phyloP scores from a whole-genome alignment of 2,888 invertebrate genomes.

The Ptilodon capucinus region DNA sequence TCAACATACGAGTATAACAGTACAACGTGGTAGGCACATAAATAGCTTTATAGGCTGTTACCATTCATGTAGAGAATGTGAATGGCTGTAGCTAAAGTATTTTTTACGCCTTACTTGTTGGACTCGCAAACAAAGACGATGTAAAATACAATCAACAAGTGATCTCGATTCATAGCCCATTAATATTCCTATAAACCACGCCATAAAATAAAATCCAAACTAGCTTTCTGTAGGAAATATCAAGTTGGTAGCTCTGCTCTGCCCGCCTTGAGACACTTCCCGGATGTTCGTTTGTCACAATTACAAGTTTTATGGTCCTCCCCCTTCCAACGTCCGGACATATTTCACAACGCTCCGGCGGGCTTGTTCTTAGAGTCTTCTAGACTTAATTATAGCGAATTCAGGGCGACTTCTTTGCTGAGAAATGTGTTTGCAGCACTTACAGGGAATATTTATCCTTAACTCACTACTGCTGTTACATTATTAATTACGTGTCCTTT shows the following conservation, averaged over 20 bases:
- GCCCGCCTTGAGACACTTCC: not conserved
- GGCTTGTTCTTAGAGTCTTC: not conserved
- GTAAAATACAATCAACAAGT: not conserved
- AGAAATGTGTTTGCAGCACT: not conserved
- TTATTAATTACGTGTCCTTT: too few species aligned
- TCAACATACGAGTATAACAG: too few species aligned
- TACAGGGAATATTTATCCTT: not conserved
- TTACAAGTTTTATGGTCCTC: slow-evolving; percentile 19
- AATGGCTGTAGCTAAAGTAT: not conserved
- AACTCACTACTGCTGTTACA: too few species aligned
- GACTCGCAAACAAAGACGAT: too few species aligned
- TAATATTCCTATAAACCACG: not conserved
- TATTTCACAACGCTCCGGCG: not conserved
- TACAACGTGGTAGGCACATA: too few species aligned
- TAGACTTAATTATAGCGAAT: not conserved
- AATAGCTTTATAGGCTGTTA: too few species aligned
- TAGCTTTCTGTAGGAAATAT: slow-evolving; percentile 1
- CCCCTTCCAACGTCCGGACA: not conserved
- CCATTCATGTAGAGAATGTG: too few species aligned
- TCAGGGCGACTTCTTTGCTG: not conserved
- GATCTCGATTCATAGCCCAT: not conserved
- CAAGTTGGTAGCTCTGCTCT: not conserved
- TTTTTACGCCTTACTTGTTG: not conserved
- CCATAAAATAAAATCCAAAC: not conserved
- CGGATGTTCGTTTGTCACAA: slow-evolving; percentile 14